A percentile compares a stretch with the other conserved stretches of the same genome.
phyloP scores from a whole-genome alignment of 2,113 vertebrate genomes.

The Myiopsitta monachus region DNA sequence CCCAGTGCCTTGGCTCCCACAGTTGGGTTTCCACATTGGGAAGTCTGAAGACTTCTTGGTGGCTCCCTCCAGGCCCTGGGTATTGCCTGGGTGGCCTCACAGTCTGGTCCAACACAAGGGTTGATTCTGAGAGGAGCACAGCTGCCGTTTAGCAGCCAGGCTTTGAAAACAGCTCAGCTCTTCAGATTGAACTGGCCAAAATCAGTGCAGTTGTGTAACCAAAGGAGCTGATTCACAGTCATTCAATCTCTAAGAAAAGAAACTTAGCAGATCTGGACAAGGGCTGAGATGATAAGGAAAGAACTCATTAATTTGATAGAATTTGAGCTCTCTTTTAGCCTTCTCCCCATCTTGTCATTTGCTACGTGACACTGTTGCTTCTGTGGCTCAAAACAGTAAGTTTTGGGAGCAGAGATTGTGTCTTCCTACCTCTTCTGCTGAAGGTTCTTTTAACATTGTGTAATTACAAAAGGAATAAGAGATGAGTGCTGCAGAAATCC shows the following conservation, averaged over 20 bases:
- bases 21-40: not conserved
- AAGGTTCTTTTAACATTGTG: not conserved
- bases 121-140: not conserved
- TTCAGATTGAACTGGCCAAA: not conserved
- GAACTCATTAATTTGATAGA: slow-evolving; percentile 33
- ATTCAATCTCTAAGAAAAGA: not conserved
- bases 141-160: not conserved
- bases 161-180: not conserved
- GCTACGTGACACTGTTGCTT: not conserved
- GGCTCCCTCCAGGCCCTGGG: not conserved
- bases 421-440: not conserved
- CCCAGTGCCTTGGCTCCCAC: not conserved
- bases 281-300: slow-evolving; percentile 23
- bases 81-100: not conserved
- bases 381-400: not conserved
- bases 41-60: not conserved
- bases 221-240: not conserved
- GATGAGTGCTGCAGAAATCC: not conserved
- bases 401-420: not conserved
- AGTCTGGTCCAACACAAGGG: not conserved
- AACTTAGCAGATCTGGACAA: slow-evolving; percentile 24
- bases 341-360: not conserved
- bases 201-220: not conserved
- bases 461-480: slow-evolving; percentile 21
- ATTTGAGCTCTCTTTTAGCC: not conserved